Base-by-base conservation (phyloP, 1,140 invertebrate genomes). In the Drosophila nikananu region DNA sequence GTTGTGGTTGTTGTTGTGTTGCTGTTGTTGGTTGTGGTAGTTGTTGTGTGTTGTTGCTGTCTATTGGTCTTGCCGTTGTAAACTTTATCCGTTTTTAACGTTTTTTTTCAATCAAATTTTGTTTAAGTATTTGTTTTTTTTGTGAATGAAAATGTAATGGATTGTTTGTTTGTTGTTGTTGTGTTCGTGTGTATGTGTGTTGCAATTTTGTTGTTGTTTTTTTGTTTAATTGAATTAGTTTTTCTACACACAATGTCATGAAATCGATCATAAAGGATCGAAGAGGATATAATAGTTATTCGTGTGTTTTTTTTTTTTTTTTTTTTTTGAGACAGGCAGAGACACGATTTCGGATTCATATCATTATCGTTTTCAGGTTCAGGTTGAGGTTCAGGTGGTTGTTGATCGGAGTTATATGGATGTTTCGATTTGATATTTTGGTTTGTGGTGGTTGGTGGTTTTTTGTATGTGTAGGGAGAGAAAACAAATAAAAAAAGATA, bases 401-500 rank as follows among this genome's bases (percentile, higher is more conserved):
- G 71, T 82, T 74, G 73, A 81, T 79, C 81, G 74, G 52, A 79
- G 70, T 65, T 75, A 46, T 64, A 67, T 70, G 57, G 68, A 77
- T 86, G 48, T 80, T 67, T 63, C 52, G 49, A 46, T 75, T 82
- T 79, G 57, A 44, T 60, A 62, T 66, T 70, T 67, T 55, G 71
- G 25, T 63, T 76, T 67, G 51, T 68, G 63, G 42, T 67, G 49
- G 57, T 52, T 67, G 62, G 42, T 66, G 44, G 30, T 59, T 71
- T 66, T 74, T 71, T 75, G 68, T 89, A 84, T 87, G 86, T 90
- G 81, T 83, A 78, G 84, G 86, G 84, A 87, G 83, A 86, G 84
- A 87, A 78, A 89, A 87, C 81, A 87, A 84, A 87, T 78, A 87
- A 89, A 87, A 87, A 87, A 82, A 79, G 61, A 80, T 59, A 76